Evolutionary conservation across 2,888 invertebrate genomes (phyloP), one percentile per base, ranked within the genome.

Genomic region (Pseudococcus jackbeardsleyi): DNA sequence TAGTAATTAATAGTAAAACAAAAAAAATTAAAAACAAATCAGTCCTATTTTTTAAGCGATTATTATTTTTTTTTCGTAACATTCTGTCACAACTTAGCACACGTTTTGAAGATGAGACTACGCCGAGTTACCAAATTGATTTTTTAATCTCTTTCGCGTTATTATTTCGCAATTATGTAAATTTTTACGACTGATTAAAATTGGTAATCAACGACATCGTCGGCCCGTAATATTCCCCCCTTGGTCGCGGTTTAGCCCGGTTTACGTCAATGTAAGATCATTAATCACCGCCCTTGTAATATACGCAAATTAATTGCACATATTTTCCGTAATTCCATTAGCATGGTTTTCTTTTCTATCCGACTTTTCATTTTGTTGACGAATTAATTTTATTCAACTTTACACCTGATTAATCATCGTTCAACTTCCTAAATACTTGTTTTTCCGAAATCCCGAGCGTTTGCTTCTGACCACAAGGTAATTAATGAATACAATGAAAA

Each of bases 131-230:
- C 26, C 26, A 68, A 68, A 22, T 68, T 68, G 68, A 68, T 33
- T 68, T 68, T 68, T 68, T 68, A 68, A 68, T 68, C 68, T 79
- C 79, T 79, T 79, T 79, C 42, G n/a, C 42, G 79, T 26, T 79
- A 79, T 79, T 79, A 79, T 42, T 79, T 79, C 15, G 79, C 79
- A 79, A 79, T 79, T 79, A 79, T 79, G 79, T 79, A 79, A 79
- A 79, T 79, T 79, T 79, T 79, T 79, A 79, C 79, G 79, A 79
- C 42, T 79, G 79, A 79, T 79, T 79, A 79, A 79, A 79, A 79
- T 79, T 79, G 79, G 79, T 79, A 79, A 79, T 79, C 79, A 79
- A 79, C 79, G 79, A 79, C 42, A 79, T 79, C 39, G 39, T 15
- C 79, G 26, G 42, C 72, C 8, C 72, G 42, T 77, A 39, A 42